These are phyloP conservation scores for Cerastis leucographa DNA, from an alignment of 2,888 invertebrate species.

Conservation along the genomic window DNA sequence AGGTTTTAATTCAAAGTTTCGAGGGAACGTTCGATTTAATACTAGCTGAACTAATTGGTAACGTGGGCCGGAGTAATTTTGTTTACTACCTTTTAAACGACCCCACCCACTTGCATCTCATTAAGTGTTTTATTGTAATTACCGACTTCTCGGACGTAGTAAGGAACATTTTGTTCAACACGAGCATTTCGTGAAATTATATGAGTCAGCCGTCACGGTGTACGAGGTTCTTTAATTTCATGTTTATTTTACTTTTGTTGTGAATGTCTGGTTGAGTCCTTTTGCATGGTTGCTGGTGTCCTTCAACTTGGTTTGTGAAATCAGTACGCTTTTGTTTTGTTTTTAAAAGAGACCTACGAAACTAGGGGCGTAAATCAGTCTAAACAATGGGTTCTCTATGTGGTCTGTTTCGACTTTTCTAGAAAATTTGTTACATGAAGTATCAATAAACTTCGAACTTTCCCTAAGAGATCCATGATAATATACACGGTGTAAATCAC, in stretches of 20 bases:
- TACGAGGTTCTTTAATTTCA: conserved; percentile 59
- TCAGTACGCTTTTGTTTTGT: not conserved
- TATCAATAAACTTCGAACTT: not conserved
- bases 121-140: conserved; percentile 79
- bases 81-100: conserved; percentile 90
- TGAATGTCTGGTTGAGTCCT: conserved; percentile 40
- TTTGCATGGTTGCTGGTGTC: conserved; percentile 5
- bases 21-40: conserved; percentile 87
- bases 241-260: conserved; percentile 64
- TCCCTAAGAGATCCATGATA: not conserved
- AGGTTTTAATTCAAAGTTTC: conserved; percentile 82
- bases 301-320: conserved; percentile 16
- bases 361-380: not conserved
- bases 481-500: too few relatives aligned
- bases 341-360: not conserved
- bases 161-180: conserved; percentile 68
- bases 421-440: not conserved
- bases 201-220: conserved; percentile 69
- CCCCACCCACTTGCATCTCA: conserved; percentile 86
- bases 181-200: conserved; percentile 69
- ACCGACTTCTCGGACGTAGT: conserved; percentile 71
- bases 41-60: conserved; percentile 90
- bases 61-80: conserved; percentile 89
- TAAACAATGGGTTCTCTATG: not conserved
- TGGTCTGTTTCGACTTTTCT: not conserved